A percentile compares a stretch with the other conserved stretches of the same genome.
Conservation (phyloP, 2,113 vertebrate species). For the Psophia crepitans region DNA sequence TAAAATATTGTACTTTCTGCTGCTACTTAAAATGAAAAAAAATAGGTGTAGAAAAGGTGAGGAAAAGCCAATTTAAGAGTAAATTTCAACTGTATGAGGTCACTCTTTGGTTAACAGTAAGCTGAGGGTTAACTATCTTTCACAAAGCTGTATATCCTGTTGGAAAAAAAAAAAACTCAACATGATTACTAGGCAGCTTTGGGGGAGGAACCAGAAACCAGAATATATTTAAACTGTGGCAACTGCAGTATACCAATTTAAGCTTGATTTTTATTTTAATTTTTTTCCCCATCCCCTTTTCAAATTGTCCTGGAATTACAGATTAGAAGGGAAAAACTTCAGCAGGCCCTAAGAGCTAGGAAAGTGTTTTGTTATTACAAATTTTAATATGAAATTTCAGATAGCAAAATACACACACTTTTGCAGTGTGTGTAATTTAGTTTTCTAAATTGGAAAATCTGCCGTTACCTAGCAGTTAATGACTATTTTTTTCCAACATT, state of each 20-base stretch:
- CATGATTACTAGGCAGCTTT: not conserved
- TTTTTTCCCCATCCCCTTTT: not conserved
- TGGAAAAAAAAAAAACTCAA: not conserved
- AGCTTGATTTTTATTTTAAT: not conserved
- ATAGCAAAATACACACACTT: conserved; percentile 50
- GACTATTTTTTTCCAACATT: conserved; percentile 76
- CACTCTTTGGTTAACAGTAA: conserved; percentile 56
- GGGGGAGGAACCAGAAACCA: not conserved
- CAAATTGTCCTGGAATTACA: not conserved
- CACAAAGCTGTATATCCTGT: not conserved
- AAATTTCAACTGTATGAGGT: conserved; percentile 32
- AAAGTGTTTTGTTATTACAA: conserved; percentile 39
- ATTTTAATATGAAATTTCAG: conserved; percentile 57
- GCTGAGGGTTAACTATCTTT: conserved; percentile 14
- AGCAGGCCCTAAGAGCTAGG: not conserved
- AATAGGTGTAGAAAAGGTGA: conserved; percentile 9
- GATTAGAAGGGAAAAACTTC: not conserved
- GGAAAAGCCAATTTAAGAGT: conserved; percentile 33
- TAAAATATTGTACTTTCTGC: conserved; percentile 66
- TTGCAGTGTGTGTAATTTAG: not conserved
- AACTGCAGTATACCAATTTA: not conserved
- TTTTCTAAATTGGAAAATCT: conserved; percentile 77
- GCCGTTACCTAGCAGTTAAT: conserved; percentile 74
- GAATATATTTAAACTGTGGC: not conserved
- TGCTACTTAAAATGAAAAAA: conserved; percentile 44